A percentile compares a stretch with the other conserved stretches of the same genome.
Conservation (phyloP, 2,113 vertebrate genomes). For the Silurus meridionalis region DNA sequence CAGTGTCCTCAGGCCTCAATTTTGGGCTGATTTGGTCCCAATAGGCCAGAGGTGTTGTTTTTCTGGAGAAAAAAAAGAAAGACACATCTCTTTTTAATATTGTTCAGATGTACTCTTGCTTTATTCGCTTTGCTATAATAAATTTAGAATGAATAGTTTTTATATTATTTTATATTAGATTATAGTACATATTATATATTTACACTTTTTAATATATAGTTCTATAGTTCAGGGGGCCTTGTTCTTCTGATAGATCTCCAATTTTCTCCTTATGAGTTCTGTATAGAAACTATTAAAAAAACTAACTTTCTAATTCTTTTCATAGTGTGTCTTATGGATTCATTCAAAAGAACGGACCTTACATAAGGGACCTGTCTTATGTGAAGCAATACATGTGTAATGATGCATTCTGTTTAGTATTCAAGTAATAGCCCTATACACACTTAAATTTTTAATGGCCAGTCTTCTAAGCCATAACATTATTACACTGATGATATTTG, state of each 20-base stretch:
- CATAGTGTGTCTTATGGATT: neutral
- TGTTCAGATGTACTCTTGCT: neutral
- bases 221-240: too few species aligned
- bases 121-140: neutral
- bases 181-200: too few species aligned
- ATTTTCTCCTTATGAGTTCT: neutral
- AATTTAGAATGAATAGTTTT: too few species aligned
- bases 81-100: conserved; percentile 11
- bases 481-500: conserved; percentile 32
- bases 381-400: conserved; percentile 1
- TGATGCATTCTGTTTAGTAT: conserved; percentile 36
- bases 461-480: conserved; percentile 8
- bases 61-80: conserved; percentile 27
- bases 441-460: conserved; percentile 40
- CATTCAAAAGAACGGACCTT: neutral
- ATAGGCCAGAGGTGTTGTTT: neutral
- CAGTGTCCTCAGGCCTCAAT: conserved; percentile 49
- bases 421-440: conserved; percentile 8
- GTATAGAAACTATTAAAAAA: neutral
- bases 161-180: too few species aligned
- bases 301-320: neutral
- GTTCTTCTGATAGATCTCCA: neutral
- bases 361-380: neutral
- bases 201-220: neutral
- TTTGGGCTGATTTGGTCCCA: neutral